These are phyloP conservation scores for Phoenicopterus ruber DNA, from an alignment of 2,113 vertebrate genomes.

Conservation along the genomic window DNA sequence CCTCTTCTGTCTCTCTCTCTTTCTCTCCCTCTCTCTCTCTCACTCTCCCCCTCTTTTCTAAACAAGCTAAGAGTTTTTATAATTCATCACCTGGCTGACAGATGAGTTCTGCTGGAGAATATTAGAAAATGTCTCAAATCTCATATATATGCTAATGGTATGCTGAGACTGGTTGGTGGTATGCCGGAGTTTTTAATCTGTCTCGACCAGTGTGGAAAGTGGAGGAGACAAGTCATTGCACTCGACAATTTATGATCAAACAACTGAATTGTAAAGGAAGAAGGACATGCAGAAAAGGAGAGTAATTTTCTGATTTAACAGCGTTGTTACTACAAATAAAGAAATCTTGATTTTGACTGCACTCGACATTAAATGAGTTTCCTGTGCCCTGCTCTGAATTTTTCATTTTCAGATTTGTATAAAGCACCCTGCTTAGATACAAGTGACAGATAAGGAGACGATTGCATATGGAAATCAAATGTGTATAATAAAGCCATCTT, in stretches of 20 bases:
- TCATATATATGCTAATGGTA: conserved; percentile 99
- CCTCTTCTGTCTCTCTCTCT: not conserved
- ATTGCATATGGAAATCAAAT: conserved; percentile 79
- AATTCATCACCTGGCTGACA: conserved; percentile 99
- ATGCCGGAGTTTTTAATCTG: conserved; percentile 96
- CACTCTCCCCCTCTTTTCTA: conserved; percentile 78
- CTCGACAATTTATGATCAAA: conserved; percentile 97
- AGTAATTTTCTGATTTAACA: conserved; percentile 89
- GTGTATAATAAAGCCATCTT: conserved; percentile 83
- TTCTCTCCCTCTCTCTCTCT: not conserved
- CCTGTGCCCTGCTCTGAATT: conserved; percentile 76
- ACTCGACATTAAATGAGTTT: conserved; percentile 86
- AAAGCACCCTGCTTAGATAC: conserved; percentile 80
- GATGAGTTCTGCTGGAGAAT: conserved; percentile 99
- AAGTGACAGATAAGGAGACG: conserved; percentile 80
- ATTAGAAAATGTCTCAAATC: conserved; percentile 99
- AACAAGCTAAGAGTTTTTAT: conserved; percentile 98
- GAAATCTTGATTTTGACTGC: conserved; percentile 84
- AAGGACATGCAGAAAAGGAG: conserved; percentile 79
- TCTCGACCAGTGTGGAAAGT: conserved; percentile 94
- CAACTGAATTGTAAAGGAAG: conserved; percentile 85
- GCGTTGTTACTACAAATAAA: conserved; percentile 85
- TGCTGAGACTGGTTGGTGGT: conserved; percentile 88
- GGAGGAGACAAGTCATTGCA: conserved; percentile 93
- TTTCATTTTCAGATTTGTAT: conserved; percentile 86